A percentile compares a stretch with the other conserved stretches of the same genome.
These are phyloP conservation scores for Scatophagus argus DNA, from an alignment of 2,113 vertebrate genomes.

Conservation along the genomic window DNA sequence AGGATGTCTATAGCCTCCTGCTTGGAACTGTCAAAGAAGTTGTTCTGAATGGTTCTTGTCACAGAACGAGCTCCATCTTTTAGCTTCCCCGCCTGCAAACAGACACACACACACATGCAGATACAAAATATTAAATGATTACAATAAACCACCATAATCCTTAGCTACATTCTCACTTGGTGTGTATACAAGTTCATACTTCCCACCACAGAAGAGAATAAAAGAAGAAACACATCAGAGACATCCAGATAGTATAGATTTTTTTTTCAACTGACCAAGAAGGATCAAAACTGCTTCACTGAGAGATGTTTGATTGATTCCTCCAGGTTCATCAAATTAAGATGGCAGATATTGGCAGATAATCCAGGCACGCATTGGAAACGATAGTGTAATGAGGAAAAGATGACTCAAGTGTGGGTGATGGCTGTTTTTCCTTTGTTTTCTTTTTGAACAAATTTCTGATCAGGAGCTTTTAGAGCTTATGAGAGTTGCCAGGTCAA, in stretches of 20 bases:
- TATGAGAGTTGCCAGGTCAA: not conserved
- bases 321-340: conserved; percentile 17
- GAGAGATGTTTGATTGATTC: conserved; percentile 32
- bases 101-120: conserved; percentile 22
- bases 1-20: conserved; percentile 99
- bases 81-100: conserved; percentile 92
- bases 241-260: conserved; percentile 21
- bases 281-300: conserved; percentile 7
- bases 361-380: not conserved
- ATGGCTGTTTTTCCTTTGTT: not conserved
- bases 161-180: not conserved
- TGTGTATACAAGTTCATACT: not conserved
- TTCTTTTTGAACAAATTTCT: not conserved
- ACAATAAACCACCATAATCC: conserved; percentile 18
- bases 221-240: conserved; percentile 23
- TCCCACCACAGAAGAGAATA: conserved; percentile 12
- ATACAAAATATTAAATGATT: not conserved
- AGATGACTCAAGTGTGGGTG: not conserved
- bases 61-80: conserved; percentile 99
- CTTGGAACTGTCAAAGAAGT: conserved; percentile 99
- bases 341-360: not conserved
- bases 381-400: not conserved
- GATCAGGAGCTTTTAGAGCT: conserved; percentile 17
- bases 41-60: conserved; percentile 99
- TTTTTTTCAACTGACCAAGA: not conserved